phyloP scores from a whole-genome alignment of 2,888 invertebrate genomes.

The Dynastes maya region DNA sequence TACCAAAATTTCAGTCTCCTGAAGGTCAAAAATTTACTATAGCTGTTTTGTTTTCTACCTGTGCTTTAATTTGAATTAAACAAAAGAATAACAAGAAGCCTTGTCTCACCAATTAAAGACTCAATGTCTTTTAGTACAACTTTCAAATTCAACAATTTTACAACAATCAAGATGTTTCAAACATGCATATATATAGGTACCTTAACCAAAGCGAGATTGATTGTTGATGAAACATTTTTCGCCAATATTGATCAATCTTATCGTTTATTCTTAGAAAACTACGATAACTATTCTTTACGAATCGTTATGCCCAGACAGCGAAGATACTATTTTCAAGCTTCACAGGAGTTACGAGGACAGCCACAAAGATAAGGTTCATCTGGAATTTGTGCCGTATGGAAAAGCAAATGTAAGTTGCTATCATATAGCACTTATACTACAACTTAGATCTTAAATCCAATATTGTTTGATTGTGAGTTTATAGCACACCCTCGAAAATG shows the following conservation, averaged over 20 bases:
- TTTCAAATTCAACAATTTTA: no score
- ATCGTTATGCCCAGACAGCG: conserved; percentile 72
- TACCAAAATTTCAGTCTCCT: no score
- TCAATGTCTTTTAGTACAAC: no score
- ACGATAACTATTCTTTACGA: conserved; percentile 67
- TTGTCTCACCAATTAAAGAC: no score
- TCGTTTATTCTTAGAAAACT: conserved; percentile 5
- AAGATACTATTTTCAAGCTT: conserved; percentile 69
- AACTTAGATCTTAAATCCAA: background rate
- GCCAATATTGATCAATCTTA: background rate
- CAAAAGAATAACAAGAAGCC: no score
- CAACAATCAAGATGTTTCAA: no score
- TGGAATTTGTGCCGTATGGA: conserved; percentile 72
- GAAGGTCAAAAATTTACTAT: no score
- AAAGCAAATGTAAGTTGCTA: conserved; percentile 70
- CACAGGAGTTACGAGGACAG: conserved; percentile 63
- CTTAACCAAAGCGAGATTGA: no score
- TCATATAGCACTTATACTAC: background rate
- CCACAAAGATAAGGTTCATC: conserved; percentile 49
- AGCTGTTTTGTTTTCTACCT: no score
- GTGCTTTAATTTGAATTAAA: no score
- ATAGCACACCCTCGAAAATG: conserved; percentile 47
- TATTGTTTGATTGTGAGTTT: background rate
- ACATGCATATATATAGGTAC: no score
- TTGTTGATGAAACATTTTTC: no score